Evolutionary conservation across 2,888 invertebrate species (phyloP).

Genomic region (Sceliomorpha sp.): DNA sequence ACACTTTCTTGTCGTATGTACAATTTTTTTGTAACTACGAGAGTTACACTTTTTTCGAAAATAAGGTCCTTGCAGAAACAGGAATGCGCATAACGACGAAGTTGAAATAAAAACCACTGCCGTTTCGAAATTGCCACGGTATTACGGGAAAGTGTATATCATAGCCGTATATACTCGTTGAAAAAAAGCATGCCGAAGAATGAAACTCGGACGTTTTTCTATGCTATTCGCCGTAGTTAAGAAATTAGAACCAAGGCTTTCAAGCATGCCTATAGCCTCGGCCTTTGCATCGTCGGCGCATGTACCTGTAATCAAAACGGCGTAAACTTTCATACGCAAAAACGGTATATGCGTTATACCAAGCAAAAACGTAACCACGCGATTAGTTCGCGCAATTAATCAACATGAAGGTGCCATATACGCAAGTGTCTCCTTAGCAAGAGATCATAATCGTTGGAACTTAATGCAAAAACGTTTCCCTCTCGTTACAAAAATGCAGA

Average conservation of each 20-base stretch:
- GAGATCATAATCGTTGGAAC: slow-evolving; percentile 29
- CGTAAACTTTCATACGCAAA: slow-evolving; percentile 51
- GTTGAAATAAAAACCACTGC: slow-evolving; percentile 10
- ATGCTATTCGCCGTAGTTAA: slow-evolving; percentile 1
- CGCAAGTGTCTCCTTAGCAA: slow-evolving; percentile 12
- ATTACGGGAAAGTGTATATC: slow-evolving; percentile 26
- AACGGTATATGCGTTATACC: slow-evolving; percentile 26
- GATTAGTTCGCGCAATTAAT: slow-evolving; percentile 41
- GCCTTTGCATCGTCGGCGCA: slow-evolving; percentile 30
- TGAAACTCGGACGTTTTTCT: slow-evolving; percentile 10
- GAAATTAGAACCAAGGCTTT: slow-evolving; percentile 19
- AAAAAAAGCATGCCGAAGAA: slow-evolving; percentile 5
- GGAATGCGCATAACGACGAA: slow-evolving; percentile 9
- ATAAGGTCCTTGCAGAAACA: background rate
- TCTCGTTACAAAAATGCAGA: too few relatives aligned
- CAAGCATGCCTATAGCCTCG: background rate
- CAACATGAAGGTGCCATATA: slow-evolving; percentile 36
- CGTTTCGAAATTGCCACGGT: slow-evolving; percentile 8
- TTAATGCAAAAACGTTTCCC: slow-evolving; percentile 42
- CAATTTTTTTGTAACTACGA: background rate
- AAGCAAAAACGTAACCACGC: slow-evolving; percentile 33
- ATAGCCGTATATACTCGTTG: background rate
- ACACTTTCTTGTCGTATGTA: too few relatives aligned
- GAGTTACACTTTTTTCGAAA: background rate
- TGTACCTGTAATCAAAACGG: slow-evolving; percentile 52